These are phyloP conservation scores for Cynaeus angustus DNA, from an alignment of 2,888 invertebrate genomes.

Conservation along the genomic window DNA sequence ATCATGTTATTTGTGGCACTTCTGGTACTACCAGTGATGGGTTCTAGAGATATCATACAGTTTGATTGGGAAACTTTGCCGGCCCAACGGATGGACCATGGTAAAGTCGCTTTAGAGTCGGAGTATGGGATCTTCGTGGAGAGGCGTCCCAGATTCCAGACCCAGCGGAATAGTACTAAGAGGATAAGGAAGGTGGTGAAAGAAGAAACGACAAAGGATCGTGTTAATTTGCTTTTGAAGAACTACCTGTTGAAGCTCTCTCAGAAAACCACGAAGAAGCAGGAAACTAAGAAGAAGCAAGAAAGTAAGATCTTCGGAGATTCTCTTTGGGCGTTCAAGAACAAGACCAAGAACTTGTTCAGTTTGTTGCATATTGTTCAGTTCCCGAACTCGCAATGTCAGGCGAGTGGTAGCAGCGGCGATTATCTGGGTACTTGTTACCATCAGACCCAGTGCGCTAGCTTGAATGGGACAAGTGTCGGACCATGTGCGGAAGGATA, in stretches of 20 bases:
- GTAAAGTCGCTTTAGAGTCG: constrained; percentile 50
- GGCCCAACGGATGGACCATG: constrained; percentile 1
- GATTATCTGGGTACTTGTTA: constrained; percentile 82
- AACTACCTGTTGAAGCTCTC: constrained; percentile 60
- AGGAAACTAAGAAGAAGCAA: constrained; percentile 19
- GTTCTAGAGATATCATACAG: constrained; percentile 19
- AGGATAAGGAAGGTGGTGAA: neutral
- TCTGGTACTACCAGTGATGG: constrained; percentile 21
- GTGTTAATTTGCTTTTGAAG: constrained; percentile 59
- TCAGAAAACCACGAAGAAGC: constrained; percentile 52
- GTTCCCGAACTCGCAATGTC: constrained; percentile 80
- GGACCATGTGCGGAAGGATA: constrained; percentile 83
- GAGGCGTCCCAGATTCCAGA: constrained; percentile 12
- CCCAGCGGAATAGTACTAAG: constrained; percentile 30
- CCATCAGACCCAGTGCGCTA: constrained; percentile 79
- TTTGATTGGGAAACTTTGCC: constrained; percentile 8
- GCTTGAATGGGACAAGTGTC: constrained; percentile 76
- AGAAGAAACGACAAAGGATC: constrained; percentile 47
- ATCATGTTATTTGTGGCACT: constrained; percentile 2
- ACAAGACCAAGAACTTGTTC: constrained; percentile 72
- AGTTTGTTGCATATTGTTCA: constrained; percentile 82
- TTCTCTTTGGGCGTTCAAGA: constrained; percentile 58
- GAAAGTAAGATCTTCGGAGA: constrained; percentile 57
- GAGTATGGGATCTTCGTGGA: constrained; percentile 54
- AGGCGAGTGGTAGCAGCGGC: constrained; percentile 72